Conservation (phyloP, 2,113 vertebrate genomes). For the Zootoca vivipara region DNA sequence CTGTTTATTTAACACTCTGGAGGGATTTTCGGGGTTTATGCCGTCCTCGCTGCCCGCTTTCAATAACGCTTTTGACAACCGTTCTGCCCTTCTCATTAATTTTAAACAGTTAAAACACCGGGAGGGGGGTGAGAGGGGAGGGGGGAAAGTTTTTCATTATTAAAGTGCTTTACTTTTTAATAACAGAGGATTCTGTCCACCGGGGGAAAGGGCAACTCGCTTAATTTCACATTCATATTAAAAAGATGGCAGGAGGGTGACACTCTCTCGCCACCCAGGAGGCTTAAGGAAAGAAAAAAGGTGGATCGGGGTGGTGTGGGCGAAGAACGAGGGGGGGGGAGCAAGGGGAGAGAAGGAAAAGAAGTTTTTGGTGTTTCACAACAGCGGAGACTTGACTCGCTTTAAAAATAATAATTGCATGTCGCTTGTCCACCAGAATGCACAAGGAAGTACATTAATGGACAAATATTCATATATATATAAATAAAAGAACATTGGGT, state of each 20-base stretch:
- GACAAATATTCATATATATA: not conserved
- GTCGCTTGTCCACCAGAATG: not conserved
- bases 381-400: not conserved
- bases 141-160: conserved; percentile 95
- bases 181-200: conserved; percentile 89
- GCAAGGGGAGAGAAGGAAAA: too few species aligned
- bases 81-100: conserved; percentile 92
- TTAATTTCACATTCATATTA: conserved; percentile 87
- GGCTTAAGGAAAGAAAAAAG: conserved; percentile 73
- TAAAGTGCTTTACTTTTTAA: conserved; percentile 95
- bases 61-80: conserved; percentile 93
- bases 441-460: not conserved
- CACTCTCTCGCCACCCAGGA: conserved; percentile 71
- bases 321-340: not conserved
- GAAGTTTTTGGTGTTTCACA: not conserved
- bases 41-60: conserved; percentile 86
- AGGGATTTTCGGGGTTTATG: conserved; percentile 91
- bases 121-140: conserved; percentile 72
- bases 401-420: not conserved
- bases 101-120: conserved; percentile 92
- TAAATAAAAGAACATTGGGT: too few species aligned
- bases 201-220: conserved; percentile 83
- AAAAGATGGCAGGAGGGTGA: conserved; percentile 77
- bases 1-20: conserved; percentile 99
- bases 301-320: conserved; percentile 45